Conservation (phyloP, 2,797 vertebrate genomes). For the Cynodonichthys magdalenae region DNA sequence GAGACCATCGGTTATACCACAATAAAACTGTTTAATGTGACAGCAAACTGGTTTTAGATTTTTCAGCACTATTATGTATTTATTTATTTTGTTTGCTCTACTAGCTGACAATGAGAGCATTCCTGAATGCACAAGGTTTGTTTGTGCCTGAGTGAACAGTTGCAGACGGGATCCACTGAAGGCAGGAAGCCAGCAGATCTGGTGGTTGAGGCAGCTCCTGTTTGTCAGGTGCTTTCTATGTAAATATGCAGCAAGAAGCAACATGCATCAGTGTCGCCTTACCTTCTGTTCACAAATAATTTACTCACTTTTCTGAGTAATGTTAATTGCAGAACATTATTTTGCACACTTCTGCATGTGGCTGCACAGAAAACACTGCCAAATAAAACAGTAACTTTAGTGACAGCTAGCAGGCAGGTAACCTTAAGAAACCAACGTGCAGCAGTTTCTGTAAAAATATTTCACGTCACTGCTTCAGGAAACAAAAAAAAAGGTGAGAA, state of each 20-base stretch:
- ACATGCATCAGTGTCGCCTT: too few species aligned
- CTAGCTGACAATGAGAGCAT: not conserved
- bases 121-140: not conserved
- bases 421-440: not conserved
- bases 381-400: too few species aligned
- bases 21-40: too few species aligned
- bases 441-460: slow-evolving; percentile 22
- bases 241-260: not conserved
- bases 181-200: not conserved
- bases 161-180: not conserved
- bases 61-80: not conserved
- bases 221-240: not conserved
- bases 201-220: not conserved
- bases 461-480: slow-evolving; percentile 30
- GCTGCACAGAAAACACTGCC: too few species aligned
- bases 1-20: too few species aligned
- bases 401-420: too few species aligned
- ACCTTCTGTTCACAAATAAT: too few species aligned
- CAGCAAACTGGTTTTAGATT: not conserved
- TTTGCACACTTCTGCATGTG: too few species aligned
- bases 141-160: not conserved
- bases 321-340: too few species aligned
- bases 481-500: slow-evolving; percentile 13
- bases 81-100: not conserved
- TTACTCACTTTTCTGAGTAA: too few species aligned